phyloP scores from a whole-genome alignment of 2,888 invertebrate genomes.

The Morpho deidamia region DNA sequence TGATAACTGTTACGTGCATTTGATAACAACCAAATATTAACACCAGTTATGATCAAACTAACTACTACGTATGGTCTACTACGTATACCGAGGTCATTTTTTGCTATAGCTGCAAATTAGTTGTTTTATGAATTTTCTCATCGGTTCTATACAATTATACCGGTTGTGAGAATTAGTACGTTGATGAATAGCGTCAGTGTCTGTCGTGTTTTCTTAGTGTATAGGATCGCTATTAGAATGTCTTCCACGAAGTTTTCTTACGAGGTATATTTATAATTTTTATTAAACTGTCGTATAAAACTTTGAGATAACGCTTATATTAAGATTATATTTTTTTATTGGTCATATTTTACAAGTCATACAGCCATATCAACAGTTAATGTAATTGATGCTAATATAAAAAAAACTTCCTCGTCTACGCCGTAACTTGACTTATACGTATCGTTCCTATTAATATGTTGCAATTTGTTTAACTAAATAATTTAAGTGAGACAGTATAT shows the following conservation, averaged over 20 bases:
- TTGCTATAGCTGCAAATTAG: conserved; percentile 16
- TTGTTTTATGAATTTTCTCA: conserved; percentile 1
- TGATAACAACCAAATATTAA: conserved; percentile 2
- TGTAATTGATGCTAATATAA: no score
- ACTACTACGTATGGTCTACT: conserved; percentile 1
- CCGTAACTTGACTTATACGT: no score
- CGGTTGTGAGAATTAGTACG: conserved; percentile 25
- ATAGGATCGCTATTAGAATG: conserved; percentile 48
- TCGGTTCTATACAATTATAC: conserved; percentile 3
- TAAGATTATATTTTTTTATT: conserved; percentile 12
- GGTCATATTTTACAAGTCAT: neutral
- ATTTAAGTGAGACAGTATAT: no score
- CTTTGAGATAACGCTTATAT: neutral
- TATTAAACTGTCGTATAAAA: neutral
- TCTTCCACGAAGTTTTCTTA: conserved; percentile 47
- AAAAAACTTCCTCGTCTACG: no score
- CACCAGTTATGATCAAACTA: neutral
- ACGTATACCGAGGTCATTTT: conserved; percentile 18
- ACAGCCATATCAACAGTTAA: no score
- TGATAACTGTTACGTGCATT: conserved; percentile 37
- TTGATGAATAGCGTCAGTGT: conserved; percentile 45
- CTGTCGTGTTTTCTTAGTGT: conserved; percentile 41
- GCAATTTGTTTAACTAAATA: no score
- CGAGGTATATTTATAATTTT: conserved; percentile 44
- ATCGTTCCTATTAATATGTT: no score